Evolutionary conservation across 2,113 vertebrate genomes (phyloP).

Genomic region (Deroptyus accipitrinus): DNA sequence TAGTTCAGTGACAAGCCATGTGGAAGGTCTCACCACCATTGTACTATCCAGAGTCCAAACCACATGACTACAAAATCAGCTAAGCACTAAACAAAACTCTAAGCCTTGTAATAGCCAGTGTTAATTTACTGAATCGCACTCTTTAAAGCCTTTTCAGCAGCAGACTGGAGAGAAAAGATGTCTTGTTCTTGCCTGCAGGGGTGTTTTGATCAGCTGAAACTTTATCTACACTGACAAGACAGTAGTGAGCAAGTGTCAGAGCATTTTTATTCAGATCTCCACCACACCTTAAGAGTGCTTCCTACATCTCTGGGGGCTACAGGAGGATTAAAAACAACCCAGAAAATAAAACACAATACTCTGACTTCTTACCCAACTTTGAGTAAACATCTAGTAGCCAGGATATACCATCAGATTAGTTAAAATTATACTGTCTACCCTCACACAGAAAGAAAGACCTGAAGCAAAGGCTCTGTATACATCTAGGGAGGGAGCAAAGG

Average conservation of each 20-base stretch:
- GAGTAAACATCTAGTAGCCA: not conserved
- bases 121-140: slow-evolving; percentile 66
- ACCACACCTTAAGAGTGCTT: slow-evolving; percentile 3
- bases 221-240: slow-evolving; percentile 72
- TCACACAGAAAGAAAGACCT: not conserved
- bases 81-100: slow-evolving; percentile 59
- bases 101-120: slow-evolving; percentile 45
- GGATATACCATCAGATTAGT: not conserved
- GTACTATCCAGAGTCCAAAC: not conserved
- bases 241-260: slow-evolving; percentile 62
- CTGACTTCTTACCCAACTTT: not conserved
- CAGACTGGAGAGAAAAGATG: slow-evolving; percentile 53
- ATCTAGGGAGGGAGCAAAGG: fast-evolving
- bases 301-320: not conserved
- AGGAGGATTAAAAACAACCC: not conserved
- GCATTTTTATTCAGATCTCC: slow-evolving; percentile 43
- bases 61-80: slow-evolving; percentile 56
- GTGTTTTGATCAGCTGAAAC: slow-evolving; percentile 58
- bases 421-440: not conserved
- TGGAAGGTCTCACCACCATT: slow-evolving; percentile 1
- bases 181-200: slow-evolving; percentile 55
- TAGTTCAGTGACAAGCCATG: not conserved
- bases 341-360: not conserved
- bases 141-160: slow-evolving; percentile 51
- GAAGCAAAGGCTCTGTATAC: not conserved